Percentiles rank a stretch among this genome's conserved stretches.
phyloP scores from a whole-genome alignment of 2,888 invertebrate genomes.

The Trachelus troglodyta region DNA sequence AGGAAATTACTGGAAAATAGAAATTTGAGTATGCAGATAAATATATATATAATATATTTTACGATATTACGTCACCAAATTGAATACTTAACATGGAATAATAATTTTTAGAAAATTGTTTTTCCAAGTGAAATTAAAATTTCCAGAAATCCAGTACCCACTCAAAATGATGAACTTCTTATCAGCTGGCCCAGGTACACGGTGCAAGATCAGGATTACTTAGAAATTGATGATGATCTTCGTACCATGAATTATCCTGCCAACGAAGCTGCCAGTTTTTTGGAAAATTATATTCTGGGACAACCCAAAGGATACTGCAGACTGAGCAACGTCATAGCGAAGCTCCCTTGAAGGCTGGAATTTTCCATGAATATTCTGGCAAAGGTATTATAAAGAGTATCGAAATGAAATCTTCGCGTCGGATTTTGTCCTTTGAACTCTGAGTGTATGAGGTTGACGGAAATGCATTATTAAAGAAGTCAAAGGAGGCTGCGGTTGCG shows the following conservation, averaged over 20 bases:
- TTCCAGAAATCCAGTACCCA: not conserved
- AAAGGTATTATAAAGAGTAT: too few species aligned
- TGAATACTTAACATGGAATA: too few species aligned
- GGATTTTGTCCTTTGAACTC: too few species aligned
- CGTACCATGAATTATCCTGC: not conserved
- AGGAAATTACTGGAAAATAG: too few species aligned
- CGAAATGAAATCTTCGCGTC: too few species aligned
- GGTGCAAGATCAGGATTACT: not conserved
- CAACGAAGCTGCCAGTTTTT: not conserved
- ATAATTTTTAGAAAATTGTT: not conserved
- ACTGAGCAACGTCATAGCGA: not conserved
- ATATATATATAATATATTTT: too few species aligned
- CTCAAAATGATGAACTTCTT: not conserved
- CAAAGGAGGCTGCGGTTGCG: too few species aligned
- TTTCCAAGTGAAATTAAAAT: not conserved
- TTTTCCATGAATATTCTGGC: too few species aligned
- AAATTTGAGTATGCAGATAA: too few species aligned
- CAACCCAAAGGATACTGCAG: slow-evolving; percentile 1
- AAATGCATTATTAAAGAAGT: too few species aligned
- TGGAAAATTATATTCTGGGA: not conserved
- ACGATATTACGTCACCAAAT: too few species aligned
- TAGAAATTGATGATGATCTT: not conserved
- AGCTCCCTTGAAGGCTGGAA: not conserved
- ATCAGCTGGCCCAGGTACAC: not conserved
- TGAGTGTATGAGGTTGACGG: too few species aligned